These are phyloP conservation scores for Mormyrus iriodes DNA, from an alignment of 2,113 vertebrate species.

Conservation along the genomic window DNA sequence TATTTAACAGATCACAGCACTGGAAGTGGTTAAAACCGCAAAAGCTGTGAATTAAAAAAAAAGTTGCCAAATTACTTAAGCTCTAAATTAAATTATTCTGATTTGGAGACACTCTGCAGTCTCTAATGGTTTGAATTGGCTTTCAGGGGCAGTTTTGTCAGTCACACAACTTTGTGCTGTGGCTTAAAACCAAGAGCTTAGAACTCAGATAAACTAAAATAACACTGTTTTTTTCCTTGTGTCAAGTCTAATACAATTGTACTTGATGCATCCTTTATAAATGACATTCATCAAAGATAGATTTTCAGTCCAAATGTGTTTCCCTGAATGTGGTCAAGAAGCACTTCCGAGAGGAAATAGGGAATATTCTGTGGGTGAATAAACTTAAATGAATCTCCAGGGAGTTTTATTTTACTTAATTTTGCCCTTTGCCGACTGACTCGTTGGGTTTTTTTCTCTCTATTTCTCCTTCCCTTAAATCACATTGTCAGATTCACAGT, in stretches of 20 bases:
- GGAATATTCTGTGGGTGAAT: neutral
- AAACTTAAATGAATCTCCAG: neutral
- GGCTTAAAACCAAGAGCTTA: slow-evolving; percentile 47
- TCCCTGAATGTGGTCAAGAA: neutral
- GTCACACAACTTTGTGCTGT: slow-evolving; percentile 27
- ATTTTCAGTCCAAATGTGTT: neutral
- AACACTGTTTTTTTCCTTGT: slow-evolving; percentile 6
- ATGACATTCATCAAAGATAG: neutral
- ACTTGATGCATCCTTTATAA: slow-evolving; percentile 5
- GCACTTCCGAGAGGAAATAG: neutral
- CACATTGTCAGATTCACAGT: neutral
- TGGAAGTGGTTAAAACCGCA: slow-evolving; percentile 53
- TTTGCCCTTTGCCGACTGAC: neutral
- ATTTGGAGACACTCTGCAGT: slow-evolving; percentile 44
- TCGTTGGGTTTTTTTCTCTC: neutral
- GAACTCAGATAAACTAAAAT: slow-evolving; percentile 36
- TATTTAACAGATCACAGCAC: slow-evolving; percentile 45
- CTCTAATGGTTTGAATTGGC: slow-evolving; percentile 45
- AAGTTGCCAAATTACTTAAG: slow-evolving; percentile 53
- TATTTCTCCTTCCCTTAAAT: neutral
- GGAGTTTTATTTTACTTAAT: neutral
- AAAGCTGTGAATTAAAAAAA: slow-evolving; percentile 54
- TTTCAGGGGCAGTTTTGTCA: slow-evolving; percentile 45
- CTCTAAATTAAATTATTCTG: slow-evolving; percentile 55
- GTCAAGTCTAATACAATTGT: slow-evolving; percentile 19